These are phyloP conservation scores for Ardeotis arabs DNA, from an alignment of 2,113 vertebrate genomes.

Conservation along the genomic window DNA sequence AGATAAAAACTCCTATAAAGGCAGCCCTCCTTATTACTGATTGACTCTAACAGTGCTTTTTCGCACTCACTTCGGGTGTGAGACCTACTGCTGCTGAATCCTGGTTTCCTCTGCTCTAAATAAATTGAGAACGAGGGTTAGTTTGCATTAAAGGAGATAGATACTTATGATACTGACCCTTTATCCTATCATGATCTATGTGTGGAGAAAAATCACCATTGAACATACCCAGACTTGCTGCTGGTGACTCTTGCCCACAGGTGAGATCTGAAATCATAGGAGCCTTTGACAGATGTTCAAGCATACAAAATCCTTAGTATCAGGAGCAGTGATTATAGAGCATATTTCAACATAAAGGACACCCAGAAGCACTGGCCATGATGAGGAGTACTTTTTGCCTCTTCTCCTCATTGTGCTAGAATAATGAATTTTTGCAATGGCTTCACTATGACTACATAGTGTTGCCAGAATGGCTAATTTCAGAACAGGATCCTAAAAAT, in stretches of 20 bases:
- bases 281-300: not conserved
- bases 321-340: accelerated
- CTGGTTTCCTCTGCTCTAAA: not conserved
- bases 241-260: not conserved
- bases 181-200: not conserved
- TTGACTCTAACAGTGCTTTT: not conserved
- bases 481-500: not conserved
- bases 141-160: not conserved
- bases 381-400: not conserved
- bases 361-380: not conserved
- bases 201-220: not conserved
- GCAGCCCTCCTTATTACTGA: not conserved
- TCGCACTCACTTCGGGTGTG: not conserved
- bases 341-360: not conserved
- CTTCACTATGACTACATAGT: not conserved
- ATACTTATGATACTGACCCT: not conserved
- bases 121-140: not conserved
- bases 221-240: not conserved
- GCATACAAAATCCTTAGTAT: not conserved
- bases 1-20: not conserved
- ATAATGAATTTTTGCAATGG: not conserved
- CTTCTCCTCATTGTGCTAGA: not conserved
- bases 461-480: not conserved
- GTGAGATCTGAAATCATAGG: not conserved
- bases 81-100: not conserved